Percentiles rank a stretch among this genome's conserved stretches.
Conservation (phyloP, 2,113 vertebrate genomes). For the Silurus glanis region DNA sequence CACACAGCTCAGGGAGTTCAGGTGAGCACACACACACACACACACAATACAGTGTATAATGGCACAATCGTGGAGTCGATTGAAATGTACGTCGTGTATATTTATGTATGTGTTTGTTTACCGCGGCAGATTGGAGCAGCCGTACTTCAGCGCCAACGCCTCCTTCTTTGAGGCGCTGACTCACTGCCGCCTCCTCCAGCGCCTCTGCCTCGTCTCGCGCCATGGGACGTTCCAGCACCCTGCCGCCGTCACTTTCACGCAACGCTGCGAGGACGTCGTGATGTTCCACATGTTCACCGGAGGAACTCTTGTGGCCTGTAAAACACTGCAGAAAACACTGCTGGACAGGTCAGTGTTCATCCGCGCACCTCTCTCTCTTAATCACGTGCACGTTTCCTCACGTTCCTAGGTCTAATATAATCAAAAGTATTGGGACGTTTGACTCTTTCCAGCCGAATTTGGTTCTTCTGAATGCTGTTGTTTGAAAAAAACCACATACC, state of each 20-base stretch:
- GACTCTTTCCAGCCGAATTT: too few species aligned
- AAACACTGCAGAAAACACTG: constrained; percentile 84
- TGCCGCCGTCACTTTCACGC: constrained; percentile 84
- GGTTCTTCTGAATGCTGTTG: too few species aligned
- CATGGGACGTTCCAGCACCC: constrained; percentile 87
- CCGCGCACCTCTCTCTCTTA: background rate
- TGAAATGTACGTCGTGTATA: background rate
- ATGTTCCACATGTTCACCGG: constrained; percentile 96
- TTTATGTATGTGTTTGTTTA: constrained; percentile 2
- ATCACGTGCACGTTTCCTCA: background rate
- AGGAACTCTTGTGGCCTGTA: constrained; percentile 86
- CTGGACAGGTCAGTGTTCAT: constrained; percentile 80
- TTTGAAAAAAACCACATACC: too few species aligned
- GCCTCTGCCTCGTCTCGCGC: constrained; percentile 90
- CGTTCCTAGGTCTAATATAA: too few species aligned
- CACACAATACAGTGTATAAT: background rate
- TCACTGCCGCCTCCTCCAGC: constrained; percentile 82
- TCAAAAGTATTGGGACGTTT: too few species aligned
- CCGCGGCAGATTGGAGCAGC: constrained; percentile 87
- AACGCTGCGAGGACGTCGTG: constrained; percentile 77
- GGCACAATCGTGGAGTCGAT: too few species aligned
- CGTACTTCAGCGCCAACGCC: constrained; percentile 83
- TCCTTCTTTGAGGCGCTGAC: constrained; percentile 91
- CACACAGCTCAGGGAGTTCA: constrained; percentile 86
- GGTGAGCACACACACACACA: constrained; percentile 67